Conservation (phyloP, 2,888 invertebrate genomes). For the Erannis defoliaria region DNA sequence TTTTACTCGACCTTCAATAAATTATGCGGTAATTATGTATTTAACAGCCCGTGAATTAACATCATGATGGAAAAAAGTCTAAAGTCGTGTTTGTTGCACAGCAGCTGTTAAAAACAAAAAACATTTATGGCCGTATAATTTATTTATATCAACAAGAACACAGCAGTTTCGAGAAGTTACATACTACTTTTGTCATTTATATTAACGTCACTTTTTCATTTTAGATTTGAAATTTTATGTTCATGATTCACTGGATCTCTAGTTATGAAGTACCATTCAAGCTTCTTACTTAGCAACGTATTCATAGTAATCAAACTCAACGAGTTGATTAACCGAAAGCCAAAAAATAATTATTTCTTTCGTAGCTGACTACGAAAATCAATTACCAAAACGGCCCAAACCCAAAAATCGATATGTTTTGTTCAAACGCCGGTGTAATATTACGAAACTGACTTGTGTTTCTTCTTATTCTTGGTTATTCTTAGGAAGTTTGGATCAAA, state of each 20-base stretch:
- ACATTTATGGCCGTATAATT: constrained; percentile 12
- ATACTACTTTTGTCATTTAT: neutral
- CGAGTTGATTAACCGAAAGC: no score
- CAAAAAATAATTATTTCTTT: no score
- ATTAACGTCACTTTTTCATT: neutral
- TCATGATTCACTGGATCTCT: neutral
- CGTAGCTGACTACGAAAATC: no score
- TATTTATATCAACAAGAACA: constrained; percentile 11
- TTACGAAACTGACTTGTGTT: no score
- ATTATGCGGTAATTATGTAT: constrained; percentile 37
- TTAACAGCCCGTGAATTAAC: constrained; percentile 33
- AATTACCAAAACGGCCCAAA: no score
- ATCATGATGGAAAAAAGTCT: constrained; percentile 18
- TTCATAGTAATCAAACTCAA: no score
- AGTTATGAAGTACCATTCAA: neutral
- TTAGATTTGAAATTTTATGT: neutral
- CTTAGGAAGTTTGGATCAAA: no score
- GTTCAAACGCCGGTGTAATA: no score
- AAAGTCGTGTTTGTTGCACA: constrained; percentile 18
- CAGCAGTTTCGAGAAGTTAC: neutral
- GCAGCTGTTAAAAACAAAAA: constrained; percentile 13
- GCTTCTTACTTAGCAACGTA: neutral
- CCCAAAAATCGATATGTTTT: neutral
- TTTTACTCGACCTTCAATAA: constrained; percentile 40
- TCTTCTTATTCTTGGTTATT: no score